phyloP scores from a whole-genome alignment of 2,888 invertebrate species.

The Noctua fimbriata region DNA sequence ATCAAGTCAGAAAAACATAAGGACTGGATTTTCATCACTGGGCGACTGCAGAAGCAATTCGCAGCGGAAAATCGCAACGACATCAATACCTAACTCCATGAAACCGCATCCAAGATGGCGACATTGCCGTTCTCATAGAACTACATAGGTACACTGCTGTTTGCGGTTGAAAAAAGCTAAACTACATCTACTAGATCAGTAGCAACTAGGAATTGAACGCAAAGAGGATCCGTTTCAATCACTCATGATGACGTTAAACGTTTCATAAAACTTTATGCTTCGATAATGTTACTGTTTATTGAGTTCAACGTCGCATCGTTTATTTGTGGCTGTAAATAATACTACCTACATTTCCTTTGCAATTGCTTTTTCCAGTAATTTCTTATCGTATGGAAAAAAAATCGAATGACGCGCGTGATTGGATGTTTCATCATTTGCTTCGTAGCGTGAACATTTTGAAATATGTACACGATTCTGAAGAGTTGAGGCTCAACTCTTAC shows the following conservation, averaged over 20 bases:
- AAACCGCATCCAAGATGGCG: background rate
- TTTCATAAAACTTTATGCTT: slow-evolving; percentile 41
- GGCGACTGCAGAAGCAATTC: background rate
- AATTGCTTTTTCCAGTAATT: slow-evolving; percentile 38
- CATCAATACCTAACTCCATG: background rate
- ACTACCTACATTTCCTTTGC: slow-evolving; percentile 12
- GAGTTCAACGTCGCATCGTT: slow-evolving; percentile 16
- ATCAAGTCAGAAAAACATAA: background rate
- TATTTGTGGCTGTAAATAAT: slow-evolving; percentile 48
- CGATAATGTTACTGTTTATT: slow-evolving; percentile 38
- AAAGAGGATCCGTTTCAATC: slow-evolving; percentile 1
- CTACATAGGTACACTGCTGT: background rate
- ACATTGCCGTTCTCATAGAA: background rate
- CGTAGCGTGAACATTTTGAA: background rate
- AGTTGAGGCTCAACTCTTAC: background rate
- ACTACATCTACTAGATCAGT: background rate
- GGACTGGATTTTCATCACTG: background rate
- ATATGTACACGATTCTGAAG: background rate
- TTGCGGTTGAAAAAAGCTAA: background rate
- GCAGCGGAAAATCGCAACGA: background rate
- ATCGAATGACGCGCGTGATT: background rate
- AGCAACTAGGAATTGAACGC: background rate
- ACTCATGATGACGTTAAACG: slow-evolving; percentile 14
- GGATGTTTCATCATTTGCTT: background rate
- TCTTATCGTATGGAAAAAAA: slow-evolving; percentile 42